phyloP scores from a whole-genome alignment of 2,888 invertebrate genomes.

The Galerucella pusilla region DNA sequence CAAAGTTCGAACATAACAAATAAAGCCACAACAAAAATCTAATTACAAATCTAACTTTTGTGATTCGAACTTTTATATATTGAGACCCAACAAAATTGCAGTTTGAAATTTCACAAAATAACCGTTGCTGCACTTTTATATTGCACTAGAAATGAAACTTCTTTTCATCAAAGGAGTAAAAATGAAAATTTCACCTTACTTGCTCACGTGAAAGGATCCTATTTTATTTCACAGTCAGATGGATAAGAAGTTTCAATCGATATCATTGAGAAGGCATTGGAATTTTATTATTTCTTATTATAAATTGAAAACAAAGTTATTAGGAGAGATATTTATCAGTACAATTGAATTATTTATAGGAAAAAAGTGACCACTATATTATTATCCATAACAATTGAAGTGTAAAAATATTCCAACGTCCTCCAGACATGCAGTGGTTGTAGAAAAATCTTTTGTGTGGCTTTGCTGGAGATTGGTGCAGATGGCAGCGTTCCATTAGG shows the following conservation, averaged over 20 bases:
- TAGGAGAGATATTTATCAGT: too few species aligned
- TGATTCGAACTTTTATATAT: background rate
- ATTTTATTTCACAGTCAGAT: background rate
- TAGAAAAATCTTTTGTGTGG: too few species aligned
- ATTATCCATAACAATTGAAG: too few species aligned
- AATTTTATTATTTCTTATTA: too few species aligned
- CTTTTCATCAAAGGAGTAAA: background rate
- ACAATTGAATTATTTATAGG: too few species aligned
- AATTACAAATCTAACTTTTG: slow-evolving; percentile 1
- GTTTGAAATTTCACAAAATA: background rate
- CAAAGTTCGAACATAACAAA: background rate
- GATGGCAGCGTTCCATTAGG: too few species aligned
- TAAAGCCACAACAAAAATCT: background rate
- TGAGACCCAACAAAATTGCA: background rate
- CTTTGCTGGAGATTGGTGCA: too few species aligned
- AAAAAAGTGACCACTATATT: too few species aligned
- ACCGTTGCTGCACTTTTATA: background rate
- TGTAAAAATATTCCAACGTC: too few species aligned
- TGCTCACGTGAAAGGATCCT: background rate
- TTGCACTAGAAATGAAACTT: background rate
- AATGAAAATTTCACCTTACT: background rate
- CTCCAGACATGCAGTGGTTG: too few species aligned
- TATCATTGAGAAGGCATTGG: too few species aligned
- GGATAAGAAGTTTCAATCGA: background rate
- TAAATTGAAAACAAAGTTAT: too few species aligned